Base-by-base conservation (phyloP, 2,113 vertebrate genomes). In the Alectura lathami region DNA sequence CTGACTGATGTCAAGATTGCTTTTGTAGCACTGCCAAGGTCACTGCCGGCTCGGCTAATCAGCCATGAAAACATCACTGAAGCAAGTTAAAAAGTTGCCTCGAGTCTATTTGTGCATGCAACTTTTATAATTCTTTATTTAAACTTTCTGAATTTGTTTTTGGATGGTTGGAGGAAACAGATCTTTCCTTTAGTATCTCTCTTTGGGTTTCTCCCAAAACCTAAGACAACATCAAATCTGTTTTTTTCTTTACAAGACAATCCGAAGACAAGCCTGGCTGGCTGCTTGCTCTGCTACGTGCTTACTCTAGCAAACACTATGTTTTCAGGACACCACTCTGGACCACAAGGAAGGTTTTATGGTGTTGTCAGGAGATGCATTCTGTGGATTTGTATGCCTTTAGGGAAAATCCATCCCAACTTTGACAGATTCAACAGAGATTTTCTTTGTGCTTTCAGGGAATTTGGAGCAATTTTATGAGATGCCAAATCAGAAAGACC, bases 1-100 rank as follows among this genome's bases (percentile, higher is more conserved):
- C 62, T 85, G 84, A 88, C 26, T 75, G 82, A 93, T 89, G 69
- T 67, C 89, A 96, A 94, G 94, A 86, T 59, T 83, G 57, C 77
- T 91, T 95, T 56, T 89, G 76, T 79, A 81, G 42, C 53, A 36
- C 45, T 84, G 91, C 89, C 89, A 88, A 84, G 83, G 83, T 86
- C 50, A 88, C 50, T 54, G 70, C 78, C 5, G 3, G 69, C 83
- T 90, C 69, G 82, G 53, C 76, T 84, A 82, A 95, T 84, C 82
- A 91, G 74, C 69, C 74, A 47, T 84, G 86, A 91, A 94, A 84
- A 84, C 54, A 72, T 43, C 54, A 74, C 38, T 69, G 91, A 89
- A 93, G 47, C 88, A 94, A 91, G 64, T 64, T 59, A 48, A 67
- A 81, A 91, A 94, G 64, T 75, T 91, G 72, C 88, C 80, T 36